phyloP scores from a whole-genome alignment of 1,140 invertebrate genomes.

The Trigoniulus corallinus region DNA sequence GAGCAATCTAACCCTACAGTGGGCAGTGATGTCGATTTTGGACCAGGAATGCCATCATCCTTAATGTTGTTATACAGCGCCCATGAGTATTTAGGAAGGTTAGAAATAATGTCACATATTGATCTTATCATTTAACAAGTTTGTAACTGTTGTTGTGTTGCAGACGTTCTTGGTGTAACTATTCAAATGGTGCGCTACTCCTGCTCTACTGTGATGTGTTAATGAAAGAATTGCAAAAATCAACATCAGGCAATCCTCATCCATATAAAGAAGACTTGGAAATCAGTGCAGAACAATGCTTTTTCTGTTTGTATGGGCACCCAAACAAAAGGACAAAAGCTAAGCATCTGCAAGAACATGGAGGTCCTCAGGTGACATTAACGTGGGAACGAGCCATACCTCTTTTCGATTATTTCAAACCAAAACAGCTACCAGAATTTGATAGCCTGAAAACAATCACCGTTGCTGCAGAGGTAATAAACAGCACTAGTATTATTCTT shows the following conservation, averaged over 20 bases:
- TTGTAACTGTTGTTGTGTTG: slow-evolving; percentile 6
- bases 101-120: slow-evolving; percentile 13
- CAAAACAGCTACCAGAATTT: slow-evolving; percentile 60
- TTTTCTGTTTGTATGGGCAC: slow-evolving; percentile 75
- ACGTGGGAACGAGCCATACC: slow-evolving; percentile 58
- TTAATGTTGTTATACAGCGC: slow-evolving; percentile 60
- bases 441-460: slow-evolving; percentile 53
- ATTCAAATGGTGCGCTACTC: slow-evolving; percentile 53
- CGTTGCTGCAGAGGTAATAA: slow-evolving; percentile 46
- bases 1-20: slow-evolving; percentile 2
- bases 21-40: slow-evolving; percentile 30
- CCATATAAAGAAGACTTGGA: slow-evolving; percentile 32
- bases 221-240: slow-evolving; percentile 35
- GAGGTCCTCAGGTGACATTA: slow-evolving; percentile 30
- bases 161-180: slow-evolving; percentile 52
- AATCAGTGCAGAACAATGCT: slow-evolving; percentile 66
- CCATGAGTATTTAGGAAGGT: slow-evolving; percentile 66
- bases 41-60: slow-evolving; percentile 46
- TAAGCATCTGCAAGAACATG: slow-evolving; percentile 58
- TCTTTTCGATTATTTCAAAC: slow-evolving; percentile 69
- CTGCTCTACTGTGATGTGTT: slow-evolving; percentile 57
- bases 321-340: slow-evolving; percentile 55
- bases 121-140: not conserved
- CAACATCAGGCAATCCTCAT: slow-evolving; percentile 7
- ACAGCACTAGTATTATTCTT: not conserved